Conservation (phyloP, 2,113 vertebrate genomes). For the Calidris pygmaea region DNA sequence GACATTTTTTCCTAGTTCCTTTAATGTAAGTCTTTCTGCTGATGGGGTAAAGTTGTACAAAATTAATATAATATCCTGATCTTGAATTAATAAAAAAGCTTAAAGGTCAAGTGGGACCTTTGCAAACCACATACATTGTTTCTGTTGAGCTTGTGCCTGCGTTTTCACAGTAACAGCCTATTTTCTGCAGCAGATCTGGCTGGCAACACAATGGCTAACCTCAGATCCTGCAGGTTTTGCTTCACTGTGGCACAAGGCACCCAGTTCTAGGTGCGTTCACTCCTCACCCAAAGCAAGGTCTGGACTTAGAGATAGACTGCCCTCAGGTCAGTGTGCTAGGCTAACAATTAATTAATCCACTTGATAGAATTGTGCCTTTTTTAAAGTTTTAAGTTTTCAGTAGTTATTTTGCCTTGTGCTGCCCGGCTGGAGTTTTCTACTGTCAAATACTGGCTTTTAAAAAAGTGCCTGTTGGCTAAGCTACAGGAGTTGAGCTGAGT, state of each 20-base stretch:
- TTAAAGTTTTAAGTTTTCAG: neutral
- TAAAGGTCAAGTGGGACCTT: neutral
- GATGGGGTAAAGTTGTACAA: neutral
- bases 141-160: neutral
- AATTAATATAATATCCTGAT: neutral
- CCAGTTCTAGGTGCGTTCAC: rapidly evolving
- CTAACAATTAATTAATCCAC: neutral
- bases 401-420: neutral
- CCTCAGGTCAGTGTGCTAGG: neutral
- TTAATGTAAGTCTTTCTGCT: neutral
- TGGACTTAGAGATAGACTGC: rapidly evolving
- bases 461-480: neutral
- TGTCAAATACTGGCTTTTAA: neutral
- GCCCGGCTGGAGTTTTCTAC: neutral
- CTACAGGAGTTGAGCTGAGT: neutral
- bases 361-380: neutral
- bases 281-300: rapidly evolving
- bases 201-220: too few species aligned
- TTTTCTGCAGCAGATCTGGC: neutral
- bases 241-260: neutral
- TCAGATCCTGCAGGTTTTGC: rapidly evolving
- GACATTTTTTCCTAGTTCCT: neutral
- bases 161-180: neutral
- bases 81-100: neutral
- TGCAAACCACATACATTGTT: rapidly evolving